A percentile compares a stretch with the other conserved stretches of the same genome.
These are phyloP conservation scores for Macaca nemestrina DNA, from an alignment of 2,113 vertebrate species.

Conservation along the genomic window DNA sequence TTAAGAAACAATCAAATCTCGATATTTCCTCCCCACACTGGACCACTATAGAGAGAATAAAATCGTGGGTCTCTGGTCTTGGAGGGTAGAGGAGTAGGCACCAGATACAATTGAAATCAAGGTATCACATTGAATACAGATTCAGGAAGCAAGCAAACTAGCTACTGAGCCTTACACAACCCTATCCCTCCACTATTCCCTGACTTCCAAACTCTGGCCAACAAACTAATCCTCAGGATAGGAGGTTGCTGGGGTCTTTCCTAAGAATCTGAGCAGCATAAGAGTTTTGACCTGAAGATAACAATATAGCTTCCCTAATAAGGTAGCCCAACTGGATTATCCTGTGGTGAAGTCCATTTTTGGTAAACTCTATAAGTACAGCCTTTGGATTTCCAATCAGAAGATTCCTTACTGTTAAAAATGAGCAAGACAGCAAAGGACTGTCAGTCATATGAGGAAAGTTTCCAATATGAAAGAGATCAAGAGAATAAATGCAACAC, in stretches of 20 bases:
- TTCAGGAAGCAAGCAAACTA: neutral
- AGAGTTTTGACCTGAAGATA: neutral
- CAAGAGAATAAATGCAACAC: neutral
- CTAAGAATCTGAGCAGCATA: neutral
- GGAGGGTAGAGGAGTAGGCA: neutral
- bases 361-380: neutral
- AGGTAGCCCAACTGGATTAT: neutral
- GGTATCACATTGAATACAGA: neutral
- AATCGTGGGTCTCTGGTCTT: neutral
- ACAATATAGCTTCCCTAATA: neutral
- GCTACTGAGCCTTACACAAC: neutral
- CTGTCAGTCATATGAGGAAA: neutral
- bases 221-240: neutral
- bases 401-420: neutral
- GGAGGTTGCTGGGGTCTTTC: neutral
- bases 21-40: neutral
- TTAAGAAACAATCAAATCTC: neutral
- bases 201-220: neutral
- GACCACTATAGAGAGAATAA: neutral
- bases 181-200: neutral
- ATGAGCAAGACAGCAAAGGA: neutral
- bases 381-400: neutral
- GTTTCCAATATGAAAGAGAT: neutral
- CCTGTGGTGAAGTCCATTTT: neutral
- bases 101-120: neutral